Base-by-base conservation (phyloP, 2,113 vertebrate species). In the Martes martes region DNA sequence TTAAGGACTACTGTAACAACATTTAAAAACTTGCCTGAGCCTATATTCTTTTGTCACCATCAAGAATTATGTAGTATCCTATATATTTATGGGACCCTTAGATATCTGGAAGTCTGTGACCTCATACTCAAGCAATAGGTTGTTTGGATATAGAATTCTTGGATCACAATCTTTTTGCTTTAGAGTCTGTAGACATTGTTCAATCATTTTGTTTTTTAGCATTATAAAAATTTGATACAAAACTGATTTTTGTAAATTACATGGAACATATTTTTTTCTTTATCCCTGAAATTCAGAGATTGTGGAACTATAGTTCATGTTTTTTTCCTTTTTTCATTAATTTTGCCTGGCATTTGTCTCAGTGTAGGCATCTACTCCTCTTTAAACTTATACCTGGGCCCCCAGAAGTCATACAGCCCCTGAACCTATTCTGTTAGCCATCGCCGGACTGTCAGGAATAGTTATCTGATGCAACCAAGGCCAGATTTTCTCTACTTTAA, bases 281-380 rank as follows among this genome's bases (percentile, higher is more conserved):
- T 88, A 63, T 36, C 47, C 94, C 57, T 93, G 50, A 93, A 95
- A 97, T 63, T 96, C 55, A 95, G 86, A 94, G 47, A 89, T n/a
- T 78, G 14, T 78, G 3, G 67, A 78, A 90, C 14, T 39, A 85
- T 13, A 85, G 33, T 74, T 18, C 91, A 73, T 28, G 15, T 59
- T 15, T 74, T 19, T 39, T 14, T 28, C n/a, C 69, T 67, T 45
- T 16, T 8, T 45, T 61, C 85, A 94, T 42, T 74, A 50, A 95
- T 50, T 95, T 85, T 90, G 55, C 16, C 47, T 63, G 76, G 7
- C 16, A 88, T 81, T 79, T 95, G 36, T 24, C 65, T 97, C 7
- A 83, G 21, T 74, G 47, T 0, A 82, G 18, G 13, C 18, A 93
- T 11, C 33, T 91, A 50, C 16, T 45, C 94, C 80, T 89, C 59